Evolutionary conservation across 2,797 vertebrate genomes (phyloP).

Genomic region (Decapterus maruadsi): DNA sequence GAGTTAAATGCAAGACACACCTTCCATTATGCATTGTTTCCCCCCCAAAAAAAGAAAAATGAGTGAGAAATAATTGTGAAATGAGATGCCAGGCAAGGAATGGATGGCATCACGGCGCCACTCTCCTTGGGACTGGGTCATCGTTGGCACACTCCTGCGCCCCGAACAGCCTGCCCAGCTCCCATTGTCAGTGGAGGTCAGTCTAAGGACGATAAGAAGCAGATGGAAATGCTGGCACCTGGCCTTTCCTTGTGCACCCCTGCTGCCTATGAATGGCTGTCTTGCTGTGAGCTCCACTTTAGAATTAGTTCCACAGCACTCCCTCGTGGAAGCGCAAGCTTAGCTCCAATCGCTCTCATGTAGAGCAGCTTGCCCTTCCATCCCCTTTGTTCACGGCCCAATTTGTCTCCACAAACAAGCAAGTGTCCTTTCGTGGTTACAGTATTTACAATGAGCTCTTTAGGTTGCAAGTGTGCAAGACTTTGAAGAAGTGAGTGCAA

Average conservation of each 20-base stretch:
- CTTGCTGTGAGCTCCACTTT: slow-evolving; percentile 75
- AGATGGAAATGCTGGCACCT: slow-evolving; percentile 85
- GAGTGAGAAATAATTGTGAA: slow-evolving; percentile 72
- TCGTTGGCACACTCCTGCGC: slow-evolving; percentile 65
- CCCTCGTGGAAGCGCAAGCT: slow-evolving; percentile 75
- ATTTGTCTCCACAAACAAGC: slow-evolving; percentile 76
- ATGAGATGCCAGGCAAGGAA: slow-evolving; percentile 70
- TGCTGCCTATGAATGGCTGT: slow-evolving; percentile 74
- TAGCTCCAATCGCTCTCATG: slow-evolving; percentile 70
- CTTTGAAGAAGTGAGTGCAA: slow-evolving; percentile 12
- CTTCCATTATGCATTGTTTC: slow-evolving; percentile 75
- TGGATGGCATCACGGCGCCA: slow-evolving; percentile 66
- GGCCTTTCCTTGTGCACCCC: slow-evolving; percentile 73
- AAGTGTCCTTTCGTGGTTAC: slow-evolving; percentile 45
- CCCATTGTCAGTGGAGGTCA: slow-evolving; percentile 83
- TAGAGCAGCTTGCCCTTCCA: slow-evolving; percentile 75
- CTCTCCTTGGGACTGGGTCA: slow-evolving; percentile 79
- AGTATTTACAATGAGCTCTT: slow-evolving; percentile 34
- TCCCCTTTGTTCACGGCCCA: slow-evolving; percentile 67
- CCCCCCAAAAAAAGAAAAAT: slow-evolving; percentile 6
- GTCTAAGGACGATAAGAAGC: slow-evolving; percentile 85
- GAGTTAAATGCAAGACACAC: slow-evolving; percentile 73
- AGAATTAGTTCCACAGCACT: slow-evolving; percentile 81
- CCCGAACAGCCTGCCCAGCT: slow-evolving; percentile 76
- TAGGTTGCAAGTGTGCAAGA: slow-evolving; percentile 22